phyloP scores from a whole-genome alignment of 2,888 invertebrate species.

The Hydropsyche betteni region DNA sequence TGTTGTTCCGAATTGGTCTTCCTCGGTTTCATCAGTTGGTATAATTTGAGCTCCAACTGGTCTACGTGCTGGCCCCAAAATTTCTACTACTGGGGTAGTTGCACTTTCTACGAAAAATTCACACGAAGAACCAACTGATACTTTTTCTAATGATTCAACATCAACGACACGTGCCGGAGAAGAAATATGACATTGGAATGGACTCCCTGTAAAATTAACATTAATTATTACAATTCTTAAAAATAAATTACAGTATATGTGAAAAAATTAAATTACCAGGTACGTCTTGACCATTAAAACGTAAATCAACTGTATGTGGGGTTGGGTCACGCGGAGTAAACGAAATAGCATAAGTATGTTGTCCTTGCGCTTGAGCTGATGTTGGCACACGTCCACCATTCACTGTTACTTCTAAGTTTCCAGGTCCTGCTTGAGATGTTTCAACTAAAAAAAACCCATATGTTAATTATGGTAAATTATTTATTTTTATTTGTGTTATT shows the following conservation, averaged over 20 bases:
- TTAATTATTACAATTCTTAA: neutral
- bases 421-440: conserved; percentile 97
- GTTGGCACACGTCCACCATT: conserved; percentile 97
- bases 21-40: conserved; percentile 52
- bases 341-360: conserved; percentile 95
- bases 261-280: conserved; percentile 69
- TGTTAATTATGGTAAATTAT: neutral
- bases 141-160: conserved; percentile 80
- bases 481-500: neutral
- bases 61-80: conserved; percentile 77
- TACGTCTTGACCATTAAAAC: conserved; percentile 96
- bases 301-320: conserved; percentile 91
- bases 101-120: conserved; percentile 90
- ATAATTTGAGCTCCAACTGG: conserved; percentile 73
- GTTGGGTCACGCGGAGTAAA: conserved; percentile 94
- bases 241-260: neutral
- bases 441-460: conserved; percentile 74
- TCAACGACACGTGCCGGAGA: conserved; percentile 87
- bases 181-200: conserved; percentile 81
- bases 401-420: conserved; percentile 97
- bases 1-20: conserved; percentile 36
- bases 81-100: conserved; percentile 81
- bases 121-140: conserved; percentile 85
- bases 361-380: conserved; percentile 95
- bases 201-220: conserved; percentile 71